Conservation (phyloP, 2,113 vertebrate species). For the Sceloporus undulatus region DNA sequence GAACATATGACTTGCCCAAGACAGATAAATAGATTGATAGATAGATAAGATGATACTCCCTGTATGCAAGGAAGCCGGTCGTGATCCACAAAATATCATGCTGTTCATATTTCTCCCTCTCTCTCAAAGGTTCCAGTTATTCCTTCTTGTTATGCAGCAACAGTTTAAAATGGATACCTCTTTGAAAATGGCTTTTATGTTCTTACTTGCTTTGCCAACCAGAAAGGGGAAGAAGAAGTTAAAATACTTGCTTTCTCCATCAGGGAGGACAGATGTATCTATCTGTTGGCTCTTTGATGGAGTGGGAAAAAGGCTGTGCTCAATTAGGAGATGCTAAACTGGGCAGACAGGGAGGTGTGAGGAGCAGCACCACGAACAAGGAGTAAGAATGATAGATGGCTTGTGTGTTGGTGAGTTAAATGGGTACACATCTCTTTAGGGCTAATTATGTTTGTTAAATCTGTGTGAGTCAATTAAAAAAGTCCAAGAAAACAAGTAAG, state of each 20-base stretch:
- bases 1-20: no score
- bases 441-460: slow-evolving; percentile 64
- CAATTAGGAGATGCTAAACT: not conserved
- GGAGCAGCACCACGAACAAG: not conserved
- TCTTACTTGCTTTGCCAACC: not conserved
- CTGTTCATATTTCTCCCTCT: no score
- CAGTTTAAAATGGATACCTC: no score
- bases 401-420: slow-evolving; percentile 76
- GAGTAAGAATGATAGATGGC: slow-evolving; percentile 77
- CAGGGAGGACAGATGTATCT: not conserved
- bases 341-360: not conserved
- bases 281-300: not conserved
- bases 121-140: no score
- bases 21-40: no score
- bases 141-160: no score
- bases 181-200: not conserved
- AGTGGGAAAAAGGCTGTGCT: not conserved
- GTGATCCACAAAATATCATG: no score
- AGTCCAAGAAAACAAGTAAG: slow-evolving; percentile 46
- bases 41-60: no score
- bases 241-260: not conserved
- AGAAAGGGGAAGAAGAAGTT: not conserved
- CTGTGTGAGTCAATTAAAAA: slow-evolving; percentile 61
- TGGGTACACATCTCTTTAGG: slow-evolving; percentile 80
- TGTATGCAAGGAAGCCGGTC: no score